Evolutionary conservation across 2,113 vertebrate species (phyloP).

Genomic region (Mus spicilegus): DNA sequence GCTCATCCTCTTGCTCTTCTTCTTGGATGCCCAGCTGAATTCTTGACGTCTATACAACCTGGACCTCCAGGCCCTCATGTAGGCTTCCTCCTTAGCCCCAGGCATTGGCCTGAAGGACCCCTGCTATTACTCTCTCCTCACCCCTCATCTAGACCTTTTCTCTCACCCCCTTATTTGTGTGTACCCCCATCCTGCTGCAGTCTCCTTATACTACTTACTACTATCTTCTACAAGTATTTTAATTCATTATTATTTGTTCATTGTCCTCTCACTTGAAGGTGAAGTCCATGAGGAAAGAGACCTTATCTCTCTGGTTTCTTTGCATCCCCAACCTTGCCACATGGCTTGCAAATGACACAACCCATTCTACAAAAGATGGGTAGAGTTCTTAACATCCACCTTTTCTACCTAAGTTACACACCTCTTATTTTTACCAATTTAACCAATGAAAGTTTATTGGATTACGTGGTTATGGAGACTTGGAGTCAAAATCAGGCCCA

Average conservation of each 20-base stretch:
- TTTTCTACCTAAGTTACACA: not conserved
- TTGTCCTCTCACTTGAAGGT: not conserved
- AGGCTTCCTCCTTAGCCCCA: not conserved
- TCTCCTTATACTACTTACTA: not conserved
- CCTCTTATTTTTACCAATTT: slow-evolving; percentile 44
- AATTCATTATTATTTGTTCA: not conserved
- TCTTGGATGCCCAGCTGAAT: not conserved
- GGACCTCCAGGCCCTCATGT: not conserved
- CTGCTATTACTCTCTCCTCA: not conserved
- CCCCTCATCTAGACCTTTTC: not conserved
- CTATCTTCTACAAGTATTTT: slow-evolving; percentile 13
- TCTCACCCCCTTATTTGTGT: not conserved
- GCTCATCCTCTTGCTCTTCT: not conserved
- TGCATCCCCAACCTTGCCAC: not conserved
- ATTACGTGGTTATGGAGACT: slow-evolving; percentile 35
- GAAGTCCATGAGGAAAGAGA: not conserved
- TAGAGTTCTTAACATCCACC: slow-evolving; percentile 25
- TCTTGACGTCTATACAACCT: not conserved
- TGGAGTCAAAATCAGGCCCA: not conserved
- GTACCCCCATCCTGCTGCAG: not conserved
- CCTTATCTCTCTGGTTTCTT: not conserved
- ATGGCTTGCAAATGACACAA: not conserved
- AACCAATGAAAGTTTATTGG: slow-evolving; percentile 6
- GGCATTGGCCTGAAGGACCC: not conserved
- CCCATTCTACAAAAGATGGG: not conserved